phyloP scores from a whole-genome alignment of 2,888 invertebrate species.

The Campoletis raptor region DNA sequence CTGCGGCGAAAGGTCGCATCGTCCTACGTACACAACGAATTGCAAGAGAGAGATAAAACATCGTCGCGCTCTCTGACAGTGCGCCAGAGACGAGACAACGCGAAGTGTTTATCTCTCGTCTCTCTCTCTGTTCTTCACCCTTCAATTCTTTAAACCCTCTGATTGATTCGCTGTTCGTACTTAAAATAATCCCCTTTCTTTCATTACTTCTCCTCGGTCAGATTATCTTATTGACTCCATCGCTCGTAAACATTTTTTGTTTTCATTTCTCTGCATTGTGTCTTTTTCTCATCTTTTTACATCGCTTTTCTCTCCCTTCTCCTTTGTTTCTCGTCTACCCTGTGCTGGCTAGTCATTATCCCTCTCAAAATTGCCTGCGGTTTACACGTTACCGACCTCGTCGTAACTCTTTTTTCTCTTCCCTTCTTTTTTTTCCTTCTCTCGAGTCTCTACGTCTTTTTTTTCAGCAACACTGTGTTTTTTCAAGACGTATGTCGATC shows the following conservation, averaged over 20 bases:
- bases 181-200: neutral
- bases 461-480: constrained; percentile 50
- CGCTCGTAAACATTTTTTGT: neutral
- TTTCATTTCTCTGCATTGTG: neutral
- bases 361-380: neutral
- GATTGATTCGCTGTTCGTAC: neutral
- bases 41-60: neutral
- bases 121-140: constrained; percentile 2
- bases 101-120: constrained; percentile 28
- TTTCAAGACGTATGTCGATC: constrained; percentile 47
- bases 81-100: constrained; percentile 52
- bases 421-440: neutral
- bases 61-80: constrained; percentile 37
- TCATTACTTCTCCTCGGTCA: neutral
- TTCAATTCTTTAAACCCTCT: constrained; percentile 2
- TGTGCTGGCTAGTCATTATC: neutral
- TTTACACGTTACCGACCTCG: constrained; percentile 33
- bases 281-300: neutral
- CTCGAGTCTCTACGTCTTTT: constrained; percentile 7
- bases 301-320: neutral
- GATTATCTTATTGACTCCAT: neutral
- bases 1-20: constrained; percentile 57
- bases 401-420: constrained; percentile 9
- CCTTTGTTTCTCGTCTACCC: neutral
- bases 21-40: neutral